Percentiles rank a stretch among this genome's conserved stretches.
Evolutionary conservation across 1,140 invertebrate genomes (phyloP).

Genomic region (Cotesia chilonis): DNA sequence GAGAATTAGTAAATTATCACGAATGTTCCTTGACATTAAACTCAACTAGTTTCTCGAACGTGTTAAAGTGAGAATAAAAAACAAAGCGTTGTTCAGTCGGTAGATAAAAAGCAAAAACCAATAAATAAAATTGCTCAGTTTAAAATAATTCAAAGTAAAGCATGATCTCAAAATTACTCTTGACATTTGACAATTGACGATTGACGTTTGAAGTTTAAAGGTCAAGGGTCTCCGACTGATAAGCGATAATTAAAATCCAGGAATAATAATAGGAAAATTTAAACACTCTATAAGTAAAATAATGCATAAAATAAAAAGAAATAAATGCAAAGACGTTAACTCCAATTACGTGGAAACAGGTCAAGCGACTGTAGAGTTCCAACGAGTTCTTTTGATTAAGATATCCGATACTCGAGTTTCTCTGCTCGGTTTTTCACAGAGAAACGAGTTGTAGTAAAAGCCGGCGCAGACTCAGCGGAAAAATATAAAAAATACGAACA

Average conservation of each 20-base stretch:
- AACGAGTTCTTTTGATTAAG: constrained; percentile 25
- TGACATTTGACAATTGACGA: too few relatives aligned
- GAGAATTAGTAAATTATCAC: neutral
- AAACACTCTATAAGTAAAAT: neutral
- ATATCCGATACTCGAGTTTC: constrained; percentile 24
- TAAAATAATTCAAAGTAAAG: too few relatives aligned
- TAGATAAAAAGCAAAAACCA: too few relatives aligned
- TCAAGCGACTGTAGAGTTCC: constrained; percentile 26
- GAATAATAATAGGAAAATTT: neutral
- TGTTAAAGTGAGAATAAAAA: neutral
- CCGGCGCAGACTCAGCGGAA: constrained; percentile 10
- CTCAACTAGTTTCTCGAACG: neutral
- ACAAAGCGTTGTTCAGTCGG: too few relatives aligned
- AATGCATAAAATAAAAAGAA: neutral
- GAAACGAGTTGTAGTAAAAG: constrained; percentile 12
- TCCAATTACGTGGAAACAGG: constrained; percentile 16
- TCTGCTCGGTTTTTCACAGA: constrained; percentile 13
- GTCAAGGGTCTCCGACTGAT: neutral
- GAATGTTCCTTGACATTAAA: neutral
- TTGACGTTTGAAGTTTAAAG: too few relatives aligned
- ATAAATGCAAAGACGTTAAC: constrained; percentile 12
- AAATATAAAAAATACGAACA: constrained; percentile 5
- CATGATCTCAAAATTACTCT: too few relatives aligned
- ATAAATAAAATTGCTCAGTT: too few relatives aligned
- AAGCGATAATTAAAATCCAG: neutral